These are phyloP conservation scores for Xylota segnis DNA, from an alignment of 2,888 invertebrate species.

Conservation along the genomic window DNA sequence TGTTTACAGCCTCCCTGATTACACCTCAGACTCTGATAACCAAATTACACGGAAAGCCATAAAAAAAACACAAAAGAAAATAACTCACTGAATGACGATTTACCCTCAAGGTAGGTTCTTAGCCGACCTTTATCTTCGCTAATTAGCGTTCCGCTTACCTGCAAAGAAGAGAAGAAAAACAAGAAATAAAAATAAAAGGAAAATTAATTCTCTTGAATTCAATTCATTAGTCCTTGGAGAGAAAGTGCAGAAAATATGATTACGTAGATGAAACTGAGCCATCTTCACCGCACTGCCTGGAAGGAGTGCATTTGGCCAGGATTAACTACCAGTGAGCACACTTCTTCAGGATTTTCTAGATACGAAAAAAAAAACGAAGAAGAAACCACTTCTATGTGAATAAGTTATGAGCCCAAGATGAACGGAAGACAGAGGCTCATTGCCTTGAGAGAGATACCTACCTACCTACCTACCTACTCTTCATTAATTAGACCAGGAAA, in stretches of 20 bases:
- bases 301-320: neutral
- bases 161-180: conserved; percentile 34
- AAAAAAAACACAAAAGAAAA: conserved; percentile 30
- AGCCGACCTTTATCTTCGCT: conserved; percentile 35
- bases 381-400: neutral
- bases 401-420: conserved; percentile 24
- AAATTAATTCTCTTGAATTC: conserved; percentile 60
- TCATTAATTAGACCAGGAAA: conserved; percentile 63
- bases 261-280: conserved; percentile 21
- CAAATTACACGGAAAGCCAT: conserved; percentile 24
- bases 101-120: conserved; percentile 23
- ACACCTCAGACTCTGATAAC: conserved; percentile 14
- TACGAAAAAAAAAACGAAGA: neutral
- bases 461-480: neutral
- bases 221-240: conserved; percentile 58
- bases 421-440: conserved; percentile 15
- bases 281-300: neutral
- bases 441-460: conserved; percentile 7
- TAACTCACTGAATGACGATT: conserved; percentile 53
- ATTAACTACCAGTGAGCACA: conserved; percentile 18
- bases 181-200: conserved; percentile 32
- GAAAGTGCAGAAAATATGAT: conserved; percentile 71
- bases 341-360: conserved; percentile 18
- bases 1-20: neutral
- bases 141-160: conserved; percentile 74